A percentile compares a stretch with the other conserved stretches of the same genome.
Conservation (phyloP, 2,797 vertebrate genomes). For the Parauchenoglanis ngamensis region DNA sequence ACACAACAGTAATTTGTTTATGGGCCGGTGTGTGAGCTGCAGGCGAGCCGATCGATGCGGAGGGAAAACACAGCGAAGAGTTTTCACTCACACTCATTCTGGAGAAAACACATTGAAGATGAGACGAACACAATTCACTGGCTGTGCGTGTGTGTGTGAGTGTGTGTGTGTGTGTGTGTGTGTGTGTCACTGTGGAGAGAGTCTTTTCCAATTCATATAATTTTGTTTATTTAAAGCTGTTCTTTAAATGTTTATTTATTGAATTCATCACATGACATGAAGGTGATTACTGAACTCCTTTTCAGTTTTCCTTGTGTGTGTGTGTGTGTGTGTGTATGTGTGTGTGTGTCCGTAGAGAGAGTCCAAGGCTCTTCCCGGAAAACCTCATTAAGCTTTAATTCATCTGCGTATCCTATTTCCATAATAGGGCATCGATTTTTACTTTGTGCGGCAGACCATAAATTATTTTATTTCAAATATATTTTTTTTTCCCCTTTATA, state of each 20-base stretch:
- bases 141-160: background rate
- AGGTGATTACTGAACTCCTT: background rate
- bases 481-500: slow-evolving; percentile 59
- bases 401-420: slow-evolving; percentile 78
- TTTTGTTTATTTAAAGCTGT: too few relatives aligned
- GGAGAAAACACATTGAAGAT: slow-evolving; percentile 1
- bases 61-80: background rate
- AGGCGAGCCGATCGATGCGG: slow-evolving; percentile 64
- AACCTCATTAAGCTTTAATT: slow-evolving; percentile 81
- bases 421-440: slow-evolving; percentile 80
- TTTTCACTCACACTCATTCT: background rate
- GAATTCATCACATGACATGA: background rate
- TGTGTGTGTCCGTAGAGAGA: slow-evolving; percentile 26
- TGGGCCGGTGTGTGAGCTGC: slow-evolving; percentile 64
- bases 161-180: background rate
- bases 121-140: background rate
- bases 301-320: background rate
- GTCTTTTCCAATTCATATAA: too few relatives aligned
- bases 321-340: slow-evolving; percentile 7
- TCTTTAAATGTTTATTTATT: background rate
- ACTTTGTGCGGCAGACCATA: slow-evolving; percentile 74
- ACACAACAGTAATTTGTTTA: slow-evolving; percentile 71
- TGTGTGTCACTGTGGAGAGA: background rate
- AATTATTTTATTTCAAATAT: slow-evolving; percentile 79
- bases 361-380: slow-evolving; percentile 68